Base-by-base conservation (phyloP, 1,140 invertebrate genomes). In the Hycleus phaleratus region DNA sequence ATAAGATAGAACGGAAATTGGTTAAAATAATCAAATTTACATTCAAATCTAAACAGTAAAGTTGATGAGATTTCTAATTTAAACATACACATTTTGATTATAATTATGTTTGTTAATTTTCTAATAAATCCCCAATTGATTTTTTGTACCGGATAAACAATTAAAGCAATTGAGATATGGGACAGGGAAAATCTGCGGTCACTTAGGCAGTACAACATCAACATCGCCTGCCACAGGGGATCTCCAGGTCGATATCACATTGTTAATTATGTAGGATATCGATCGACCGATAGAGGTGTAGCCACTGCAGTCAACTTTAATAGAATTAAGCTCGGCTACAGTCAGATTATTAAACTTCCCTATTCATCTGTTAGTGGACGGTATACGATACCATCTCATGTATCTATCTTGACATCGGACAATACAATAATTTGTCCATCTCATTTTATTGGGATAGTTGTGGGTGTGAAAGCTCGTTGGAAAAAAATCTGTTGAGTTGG, bases 251-350 rank as follows among this genome's bases (percentile, higher is more conserved):
- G 62, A 66, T 66, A 66, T 66, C 64, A 66, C 64, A 64, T 62
- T 65, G 65, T 68, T 68, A 68, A 68, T 68, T 68, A 68, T 68
- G 67, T 66, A 68, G 43, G 62, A 60, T 64, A 66, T 66, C 64
- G 64, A 66, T 57, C 64, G 62, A 53, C 59, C 59, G 50, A 54
- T 42, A 53, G 61, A 61, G 62, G 57, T 64, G 57, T 66, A 66
- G 64, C 64, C 64, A 64, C 59, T 66, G 64, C 59, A 65, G 66
- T 62, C 66, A 65, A 68, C 65, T 68, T 60, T 66, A 68, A 68
- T 63, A 66, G 64, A 68, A 68, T 68, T 68, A 68, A 64, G 62
- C 62, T 60, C 59, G 50, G 61, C 56, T 62, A 65, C 60, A 64
- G 63, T 60, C 62, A 64, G 64, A 68, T 68, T 68, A 68, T 68